phyloP scores from a whole-genome alignment of 2,113 vertebrate species.

The Cottus gobio region DNA sequence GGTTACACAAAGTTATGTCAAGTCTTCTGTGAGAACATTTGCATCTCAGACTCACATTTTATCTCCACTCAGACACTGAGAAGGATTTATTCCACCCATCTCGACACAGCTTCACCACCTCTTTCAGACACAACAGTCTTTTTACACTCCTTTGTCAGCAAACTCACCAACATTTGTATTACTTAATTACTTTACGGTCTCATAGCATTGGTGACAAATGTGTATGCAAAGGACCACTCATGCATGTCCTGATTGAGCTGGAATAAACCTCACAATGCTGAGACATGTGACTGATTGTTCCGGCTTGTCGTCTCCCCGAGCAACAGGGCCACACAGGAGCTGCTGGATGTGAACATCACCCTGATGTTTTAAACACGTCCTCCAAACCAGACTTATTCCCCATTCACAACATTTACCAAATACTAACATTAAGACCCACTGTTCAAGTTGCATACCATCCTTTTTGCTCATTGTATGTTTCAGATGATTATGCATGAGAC shows the following conservation, averaged over 20 bases:
- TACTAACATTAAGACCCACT: background rate
- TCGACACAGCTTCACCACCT: background rate
- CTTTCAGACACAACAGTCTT: background rate
- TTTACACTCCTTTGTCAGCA: constrained; percentile 4
- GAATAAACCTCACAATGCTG: constrained; percentile 30
- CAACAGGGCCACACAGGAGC: constrained; percentile 64
- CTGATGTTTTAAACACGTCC: constrained; percentile 3
- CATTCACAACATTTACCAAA: background rate
- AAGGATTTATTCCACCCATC: background rate
- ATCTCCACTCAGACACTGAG: background rate
- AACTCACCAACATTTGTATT: constrained; percentile 24
- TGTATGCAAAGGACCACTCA: constrained; percentile 49
- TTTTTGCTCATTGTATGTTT: background rate
- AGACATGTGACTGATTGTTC: constrained; percentile 54
- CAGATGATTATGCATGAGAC: background rate
- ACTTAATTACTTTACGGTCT: constrained; percentile 52
- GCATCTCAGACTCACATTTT: background rate
- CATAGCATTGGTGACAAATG: constrained; percentile 12
- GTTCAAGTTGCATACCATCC: background rate
- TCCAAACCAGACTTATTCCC: background rate
- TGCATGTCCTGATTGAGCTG: constrained; percentile 21
- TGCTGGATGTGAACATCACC: background rate
- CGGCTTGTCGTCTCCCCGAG: constrained; percentile 48
- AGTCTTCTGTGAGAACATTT: background rate
- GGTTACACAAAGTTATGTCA: background rate